Evolutionary conservation across 2,113 vertebrate species (phyloP).

Genomic region (Physeter macrocephalus): DNA sequence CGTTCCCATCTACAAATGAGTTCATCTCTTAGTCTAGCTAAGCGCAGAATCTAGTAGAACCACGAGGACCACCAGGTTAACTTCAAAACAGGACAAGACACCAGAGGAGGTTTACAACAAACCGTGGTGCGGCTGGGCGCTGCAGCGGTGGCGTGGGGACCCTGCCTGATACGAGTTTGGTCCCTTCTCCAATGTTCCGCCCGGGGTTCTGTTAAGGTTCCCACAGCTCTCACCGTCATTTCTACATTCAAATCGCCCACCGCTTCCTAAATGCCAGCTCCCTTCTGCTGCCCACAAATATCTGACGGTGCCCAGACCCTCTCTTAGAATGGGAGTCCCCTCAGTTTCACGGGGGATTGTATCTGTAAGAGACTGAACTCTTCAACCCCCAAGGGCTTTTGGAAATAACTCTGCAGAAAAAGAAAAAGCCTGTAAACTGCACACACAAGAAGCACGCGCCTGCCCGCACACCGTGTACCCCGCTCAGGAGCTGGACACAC

Average conservation of each 20-base stretch:
- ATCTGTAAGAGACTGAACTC: neutral
- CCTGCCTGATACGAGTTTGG: fast-evolving
- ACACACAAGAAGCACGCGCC: neutral
- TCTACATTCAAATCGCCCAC: fast-evolving
- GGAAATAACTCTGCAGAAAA: neutral
- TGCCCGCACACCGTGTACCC: neutral
- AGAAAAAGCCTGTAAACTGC: neutral
- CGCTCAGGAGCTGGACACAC: neutral
- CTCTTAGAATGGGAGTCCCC: neutral
- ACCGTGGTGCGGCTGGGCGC: fast-evolving
- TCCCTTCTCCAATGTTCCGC: neutral
- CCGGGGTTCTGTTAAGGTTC: neutral
- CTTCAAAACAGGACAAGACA: neutral
- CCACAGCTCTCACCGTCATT: fast-evolving
- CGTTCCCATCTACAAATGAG: neutral
- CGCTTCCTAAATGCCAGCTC: neutral
- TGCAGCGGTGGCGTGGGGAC: fast-evolving
- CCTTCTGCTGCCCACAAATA: neutral
- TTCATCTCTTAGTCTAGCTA: neutral
- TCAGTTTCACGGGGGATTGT: neutral
- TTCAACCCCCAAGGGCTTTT: neutral
- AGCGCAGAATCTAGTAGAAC: neutral
- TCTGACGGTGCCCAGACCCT: neutral
- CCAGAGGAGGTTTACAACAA: neutral
- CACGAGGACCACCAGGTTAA: neutral